Base-by-base conservation (phyloP, 2,797 vertebrate genomes). In the Odontamblyopus rebecca region DNA sequence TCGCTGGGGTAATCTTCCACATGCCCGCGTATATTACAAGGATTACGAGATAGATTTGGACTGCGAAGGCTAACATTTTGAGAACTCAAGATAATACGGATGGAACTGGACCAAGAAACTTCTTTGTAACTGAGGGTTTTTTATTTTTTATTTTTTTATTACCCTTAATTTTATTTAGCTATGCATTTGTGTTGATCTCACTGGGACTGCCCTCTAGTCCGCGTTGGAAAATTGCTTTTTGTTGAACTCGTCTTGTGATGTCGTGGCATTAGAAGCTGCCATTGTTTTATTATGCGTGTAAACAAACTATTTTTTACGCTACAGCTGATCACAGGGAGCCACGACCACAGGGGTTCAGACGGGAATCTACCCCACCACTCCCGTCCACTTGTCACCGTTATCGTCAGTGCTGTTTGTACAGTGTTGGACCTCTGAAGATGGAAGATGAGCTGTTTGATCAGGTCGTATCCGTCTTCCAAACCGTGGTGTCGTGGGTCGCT, bases 401-500 rank as follows among this genome's bases (percentile, higher is more conserved):
- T 48, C 13, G 12, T 61, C 35, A 68, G 41, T 64, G 1, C 4
- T 4, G 30, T 27, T 3, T 53, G 57, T 6, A 9, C 35, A 1
- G 38, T 23, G 51, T 16, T 19, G 68, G 69, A 56, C 73, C 6
- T 23, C 73, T 60, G 73, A 87, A 65, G 68, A 98, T 98, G 97
- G 96, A 97, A 60, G 93, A 93, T 13, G 93, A 93, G 29, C 85
- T 93, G 57, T 72, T 94, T 69, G 90, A 93, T n/a, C 95, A 95
- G 94, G 77, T 96, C 0, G 70, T 95, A 81, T 84, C 80, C 23
- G 91, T 94, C 2, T 19, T 95, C 44, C 94, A 93, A 32, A 86
- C 78, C 72, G 89, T 97, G 85, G 94, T 95, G 61, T 87, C 94
- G 2, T 98, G 97, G 98, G 87, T 94, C 0, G 96, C 97, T 0